These are phyloP conservation scores for Drosophila mauritiana DNA, from an alignment of 1,140 invertebrate genomes.

Conservation along the genomic window DNA sequence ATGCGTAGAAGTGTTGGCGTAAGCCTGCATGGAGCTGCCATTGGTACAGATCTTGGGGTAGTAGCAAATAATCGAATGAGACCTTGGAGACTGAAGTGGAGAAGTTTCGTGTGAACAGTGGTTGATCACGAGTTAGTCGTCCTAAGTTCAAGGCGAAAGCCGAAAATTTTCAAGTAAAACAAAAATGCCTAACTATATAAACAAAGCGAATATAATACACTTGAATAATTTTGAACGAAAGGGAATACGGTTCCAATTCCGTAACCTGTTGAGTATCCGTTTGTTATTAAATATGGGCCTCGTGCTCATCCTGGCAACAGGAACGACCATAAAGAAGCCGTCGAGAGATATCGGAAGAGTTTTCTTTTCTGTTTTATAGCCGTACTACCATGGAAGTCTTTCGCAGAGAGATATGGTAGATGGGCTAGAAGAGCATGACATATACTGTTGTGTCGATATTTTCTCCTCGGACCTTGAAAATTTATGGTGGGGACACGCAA, in stretches of 20 bases:
- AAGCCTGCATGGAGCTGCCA: constrained; percentile 91
- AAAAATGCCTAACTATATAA: not conserved
- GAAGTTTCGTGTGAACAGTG: constrained; percentile 95
- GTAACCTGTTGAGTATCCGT: too few relatives aligned
- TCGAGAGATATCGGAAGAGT: too few relatives aligned
- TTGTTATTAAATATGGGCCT: too few relatives aligned
- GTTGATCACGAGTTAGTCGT: constrained; percentile 85
- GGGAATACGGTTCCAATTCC: too few relatives aligned
- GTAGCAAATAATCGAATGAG: not conserved
- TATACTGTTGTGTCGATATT: too few relatives aligned
- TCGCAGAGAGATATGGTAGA: not conserved
- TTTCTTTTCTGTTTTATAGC: too few relatives aligned
- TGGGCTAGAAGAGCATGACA: too few relatives aligned
- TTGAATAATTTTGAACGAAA: constrained; percentile 2
- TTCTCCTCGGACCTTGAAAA: too few relatives aligned
- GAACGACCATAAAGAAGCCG: too few relatives aligned
- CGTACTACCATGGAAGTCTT: too few relatives aligned
- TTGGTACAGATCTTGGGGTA: constrained; percentile 85
- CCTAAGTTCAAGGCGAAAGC: constrained; percentile 86
- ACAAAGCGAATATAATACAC: not conserved
- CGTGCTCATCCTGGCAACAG: too few relatives aligned
- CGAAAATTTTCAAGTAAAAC: constrained; percentile 23
- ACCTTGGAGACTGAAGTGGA: constrained; percentile 88
- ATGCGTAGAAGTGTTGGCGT: constrained; percentile 87
- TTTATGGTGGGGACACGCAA: constrained; percentile 2